A percentile compares a stretch with the other conserved stretches of the same genome.
Evolutionary conservation across 2,113 vertebrate species (phyloP).

Genomic region (Cricetomys ansorgei): DNA sequence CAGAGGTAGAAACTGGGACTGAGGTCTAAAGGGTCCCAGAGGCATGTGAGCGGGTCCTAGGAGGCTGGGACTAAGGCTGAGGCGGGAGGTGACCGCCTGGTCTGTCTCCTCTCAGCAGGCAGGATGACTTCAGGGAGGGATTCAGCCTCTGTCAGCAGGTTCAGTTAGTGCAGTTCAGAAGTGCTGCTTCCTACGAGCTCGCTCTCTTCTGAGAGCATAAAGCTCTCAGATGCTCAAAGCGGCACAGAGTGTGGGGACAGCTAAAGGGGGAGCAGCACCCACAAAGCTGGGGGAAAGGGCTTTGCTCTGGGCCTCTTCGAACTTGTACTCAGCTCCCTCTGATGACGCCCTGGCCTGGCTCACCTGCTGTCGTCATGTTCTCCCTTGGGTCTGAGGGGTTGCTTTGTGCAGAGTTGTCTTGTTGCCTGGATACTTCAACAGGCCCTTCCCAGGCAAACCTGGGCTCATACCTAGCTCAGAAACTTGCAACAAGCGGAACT

Average conservation of each 20-base stretch:
- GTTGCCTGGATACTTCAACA: not conserved
- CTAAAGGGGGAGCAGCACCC: not conserved
- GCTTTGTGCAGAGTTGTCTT: not conserved
- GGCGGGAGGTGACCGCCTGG: not conserved
- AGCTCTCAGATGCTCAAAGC: not conserved
- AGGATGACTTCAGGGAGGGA: not conserved
- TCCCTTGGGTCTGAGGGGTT: not conserved
- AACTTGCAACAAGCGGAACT: not conserved
- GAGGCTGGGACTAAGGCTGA: not conserved
- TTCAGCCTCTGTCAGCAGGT: not conserved
- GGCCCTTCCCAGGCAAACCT: not conserved
- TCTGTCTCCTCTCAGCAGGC: not conserved
- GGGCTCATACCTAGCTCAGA: not conserved
- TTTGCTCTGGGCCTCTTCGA: not conserved
- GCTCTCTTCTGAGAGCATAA: not conserved
- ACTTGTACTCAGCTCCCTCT: not conserved
- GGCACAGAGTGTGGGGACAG: not conserved
- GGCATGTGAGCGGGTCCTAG: not conserved
- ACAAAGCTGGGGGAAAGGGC: not conserved
- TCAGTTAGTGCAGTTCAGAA: rapidly evolving
- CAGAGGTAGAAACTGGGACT: not conserved
- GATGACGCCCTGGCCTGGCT: too few species aligned
- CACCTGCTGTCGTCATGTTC: not conserved
- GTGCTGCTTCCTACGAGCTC: not conserved
- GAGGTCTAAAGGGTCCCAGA: not conserved